Base-by-base conservation (phyloP, 2,888 invertebrate species). In the Pseudococcus viburni region DNA sequence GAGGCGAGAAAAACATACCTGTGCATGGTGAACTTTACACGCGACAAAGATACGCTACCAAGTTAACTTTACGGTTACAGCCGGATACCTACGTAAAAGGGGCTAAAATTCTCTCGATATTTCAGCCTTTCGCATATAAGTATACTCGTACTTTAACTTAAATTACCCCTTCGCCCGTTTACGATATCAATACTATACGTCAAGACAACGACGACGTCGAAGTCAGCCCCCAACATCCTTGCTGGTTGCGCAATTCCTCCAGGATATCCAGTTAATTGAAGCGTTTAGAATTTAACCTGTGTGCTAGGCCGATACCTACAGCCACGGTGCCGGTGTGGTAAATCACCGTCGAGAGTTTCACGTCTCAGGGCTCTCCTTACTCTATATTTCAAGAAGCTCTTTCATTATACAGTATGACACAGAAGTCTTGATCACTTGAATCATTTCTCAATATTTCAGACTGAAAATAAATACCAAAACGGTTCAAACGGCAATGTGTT, bases 201-300 rank as follows among this genome's bases (percentile, higher is more conserved):
- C 15, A 17, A 5, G 19, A 19, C n/a, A 19, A 59, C 59, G 59
- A 2, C 59, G 19, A 59, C 59, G 59, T 19, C 59, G 19, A 59
- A 33, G 26, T 33, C 26, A 33, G 3, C 26, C 59, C 15, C 15
- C 1, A n/a, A 59, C n/a, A 59, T 33, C n/a, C n/a, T n/a, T 7
- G 59, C 19, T 59, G 8, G 22, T 11, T 8, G 19, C 22, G 0
- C 22, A 64, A 64, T 64, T 64, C 64, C 64, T 64, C 22, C 22
- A 64, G 64, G 64, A 64, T 64, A 64, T 22, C 64, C 22, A 22
- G 64, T 22, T 64, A 64, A 64, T 64, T 64, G 64, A 64, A 64
- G 64, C 64, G 64, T 64, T 64, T 64, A 64, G 64, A 19, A 64
- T 64, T 64, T 64, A 64, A 64, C 22, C 64, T 12, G 12, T 11